Evolutionary conservation across 2,797 vertebrate genomes (phyloP).

Genomic region (Chelonia mydas): DNA sequence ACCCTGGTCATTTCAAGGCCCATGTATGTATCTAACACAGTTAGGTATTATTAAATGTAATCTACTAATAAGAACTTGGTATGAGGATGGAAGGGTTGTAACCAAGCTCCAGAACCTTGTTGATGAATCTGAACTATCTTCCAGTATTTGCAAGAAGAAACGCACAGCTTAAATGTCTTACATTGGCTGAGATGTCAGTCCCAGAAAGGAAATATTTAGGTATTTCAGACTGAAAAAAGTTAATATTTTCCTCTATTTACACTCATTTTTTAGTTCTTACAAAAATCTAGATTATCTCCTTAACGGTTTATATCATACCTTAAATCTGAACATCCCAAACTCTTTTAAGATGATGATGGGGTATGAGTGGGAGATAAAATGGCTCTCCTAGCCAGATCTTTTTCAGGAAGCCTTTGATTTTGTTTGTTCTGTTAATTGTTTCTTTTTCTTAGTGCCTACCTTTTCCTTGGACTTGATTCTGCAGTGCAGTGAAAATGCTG

Average conservation of each 20-base stretch:
- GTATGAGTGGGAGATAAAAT: neutral
- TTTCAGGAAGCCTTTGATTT: neutral
- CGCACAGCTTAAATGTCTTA: neutral
- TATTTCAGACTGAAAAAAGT: constrained; percentile 32
- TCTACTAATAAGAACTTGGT: neutral
- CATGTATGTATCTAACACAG: neutral
- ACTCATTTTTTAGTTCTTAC: constrained; percentile 35
- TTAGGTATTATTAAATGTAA: neutral
- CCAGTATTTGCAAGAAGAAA: neutral
- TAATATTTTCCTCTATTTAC: neutral
- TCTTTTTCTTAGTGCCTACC: neutral
- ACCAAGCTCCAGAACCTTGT: neutral
- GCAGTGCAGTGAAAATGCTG: neutral
- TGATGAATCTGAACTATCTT: neutral
- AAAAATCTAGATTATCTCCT: constrained; percentile 43
- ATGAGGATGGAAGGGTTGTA: neutral
- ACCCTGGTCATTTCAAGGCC: neutral
- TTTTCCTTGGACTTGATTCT: constrained; percentile 17
- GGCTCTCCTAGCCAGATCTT: neutral
- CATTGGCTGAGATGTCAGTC: neutral
- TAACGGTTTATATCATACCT: constrained; percentile 12
- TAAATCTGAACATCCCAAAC: neutral
- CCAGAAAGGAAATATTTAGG: neutral
- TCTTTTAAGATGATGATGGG: neutral
- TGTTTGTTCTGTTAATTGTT: neutral